A percentile compares a stretch with the other conserved stretches of the same genome.
Conservation (phyloP, 2,888 invertebrate genomes). For the Atrina japonica region DNA sequence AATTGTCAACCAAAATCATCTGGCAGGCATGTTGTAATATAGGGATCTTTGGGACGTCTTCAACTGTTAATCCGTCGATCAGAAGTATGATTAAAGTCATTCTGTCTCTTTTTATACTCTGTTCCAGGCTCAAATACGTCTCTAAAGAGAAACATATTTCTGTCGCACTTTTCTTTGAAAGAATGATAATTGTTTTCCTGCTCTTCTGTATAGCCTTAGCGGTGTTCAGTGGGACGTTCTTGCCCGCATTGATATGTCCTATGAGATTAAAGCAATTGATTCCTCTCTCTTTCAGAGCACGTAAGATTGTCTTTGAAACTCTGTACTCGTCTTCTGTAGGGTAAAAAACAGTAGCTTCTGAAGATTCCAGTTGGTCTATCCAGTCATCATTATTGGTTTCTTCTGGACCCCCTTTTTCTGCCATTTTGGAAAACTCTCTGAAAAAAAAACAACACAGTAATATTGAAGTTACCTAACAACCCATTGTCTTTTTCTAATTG, state of each 20-base stretch:
- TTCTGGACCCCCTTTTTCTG: neutral
- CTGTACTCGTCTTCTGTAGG: conserved; percentile 20
- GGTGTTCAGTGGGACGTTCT: neutral
- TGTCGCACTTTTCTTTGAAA: conserved; percentile 25
- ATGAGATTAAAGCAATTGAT: conserved; percentile 12
- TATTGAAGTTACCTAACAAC: no score
- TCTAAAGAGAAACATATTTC: conserved; percentile 23
- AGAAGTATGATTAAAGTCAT: conserved; percentile 22
- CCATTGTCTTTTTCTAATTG: no score
- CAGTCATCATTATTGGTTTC: conserved; percentile 19
- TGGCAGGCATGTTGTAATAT: conserved; percentile 20
- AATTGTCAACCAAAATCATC: conserved; percentile 22
- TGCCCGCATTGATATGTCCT: neutral
- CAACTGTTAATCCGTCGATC: conserved; percentile 24
- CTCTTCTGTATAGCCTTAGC: conserved; percentile 18
- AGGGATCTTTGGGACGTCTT: conserved; percentile 28
- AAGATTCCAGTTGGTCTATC: neutral
- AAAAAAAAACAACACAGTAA: neutral
- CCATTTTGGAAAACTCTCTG: neutral
- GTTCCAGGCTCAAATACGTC: conserved; percentile 26
- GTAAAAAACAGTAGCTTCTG: conserved; percentile 14
- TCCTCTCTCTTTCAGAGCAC: neutral
- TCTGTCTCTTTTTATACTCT: conserved; percentile 15
- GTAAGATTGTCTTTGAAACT: conserved; percentile 30
- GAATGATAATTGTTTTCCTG: conserved; percentile 28